Conservation (phyloP, 2,113 vertebrate genomes). For the Thymallus thymallus region DNA sequence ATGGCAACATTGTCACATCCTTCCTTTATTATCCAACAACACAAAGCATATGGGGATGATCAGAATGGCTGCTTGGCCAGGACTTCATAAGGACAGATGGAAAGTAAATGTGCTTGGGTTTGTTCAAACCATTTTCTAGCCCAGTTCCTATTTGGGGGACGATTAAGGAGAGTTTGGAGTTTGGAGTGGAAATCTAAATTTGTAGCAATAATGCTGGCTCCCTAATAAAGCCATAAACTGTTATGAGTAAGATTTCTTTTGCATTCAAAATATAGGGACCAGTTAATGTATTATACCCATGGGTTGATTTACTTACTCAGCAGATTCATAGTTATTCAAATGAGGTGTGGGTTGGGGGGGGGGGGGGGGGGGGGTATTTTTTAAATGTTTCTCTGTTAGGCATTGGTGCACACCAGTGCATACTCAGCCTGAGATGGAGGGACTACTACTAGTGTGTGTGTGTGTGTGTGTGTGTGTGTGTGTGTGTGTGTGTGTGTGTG, state of each 20-base stretch:
- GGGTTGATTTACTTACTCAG: background rate
- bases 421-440: background rate
- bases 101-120: conserved; percentile 22
- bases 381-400: too few relatives aligned
- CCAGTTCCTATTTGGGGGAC: background rate
- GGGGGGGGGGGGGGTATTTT: too few relatives aligned
- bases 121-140: conserved; percentile 3
- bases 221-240: too few relatives aligned
- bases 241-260: background rate
- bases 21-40: too few relatives aligned
- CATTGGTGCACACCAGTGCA: background rate
- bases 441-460: background rate
- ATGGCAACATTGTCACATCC: too few relatives aligned
- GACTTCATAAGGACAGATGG: too few relatives aligned
- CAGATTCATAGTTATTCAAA: too few relatives aligned
- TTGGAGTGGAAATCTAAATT: too few relatives aligned
- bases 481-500: background rate
- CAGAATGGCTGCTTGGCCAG: too few relatives aligned
- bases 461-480: conserved; percentile 4
- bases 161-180: background rate
- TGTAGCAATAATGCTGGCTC: background rate
- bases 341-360: too few relatives aligned
- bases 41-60: too few relatives aligned
- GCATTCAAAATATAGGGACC: background rate
- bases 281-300: background rate